These are phyloP conservation scores for Crotalus viridis DNA, from an alignment of 2,113 vertebrate species.

Conservation along the genomic window DNA sequence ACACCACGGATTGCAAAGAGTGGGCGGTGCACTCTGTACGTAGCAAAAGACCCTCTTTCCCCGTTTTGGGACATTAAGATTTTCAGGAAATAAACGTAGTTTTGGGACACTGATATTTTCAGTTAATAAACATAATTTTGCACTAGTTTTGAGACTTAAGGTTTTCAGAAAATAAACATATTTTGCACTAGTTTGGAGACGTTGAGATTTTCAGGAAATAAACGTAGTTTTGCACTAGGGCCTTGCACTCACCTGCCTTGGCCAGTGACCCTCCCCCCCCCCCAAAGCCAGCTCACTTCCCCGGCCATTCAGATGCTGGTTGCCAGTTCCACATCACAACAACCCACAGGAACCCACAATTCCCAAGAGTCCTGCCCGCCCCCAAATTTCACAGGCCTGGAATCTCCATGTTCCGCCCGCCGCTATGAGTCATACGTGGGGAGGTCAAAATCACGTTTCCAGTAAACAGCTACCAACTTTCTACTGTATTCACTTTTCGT, in stretches of 20 bases:
- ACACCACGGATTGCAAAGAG: neutral
- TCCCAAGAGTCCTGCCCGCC: neutral
- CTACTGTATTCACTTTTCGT: no score
- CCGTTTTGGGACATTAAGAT: neutral
- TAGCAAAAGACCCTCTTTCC: neutral
- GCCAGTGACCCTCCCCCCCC: neutral
- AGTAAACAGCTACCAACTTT: neutral
- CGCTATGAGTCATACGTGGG: neutral
- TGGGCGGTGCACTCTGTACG: neutral
- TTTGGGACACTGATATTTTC: no score
- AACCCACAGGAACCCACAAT: neutral
- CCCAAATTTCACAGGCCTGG: neutral
- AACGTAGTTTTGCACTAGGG: neutral
- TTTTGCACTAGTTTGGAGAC: neutral
- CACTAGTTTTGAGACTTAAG: no score
- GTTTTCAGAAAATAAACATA: no score
- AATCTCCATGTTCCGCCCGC: neutral
- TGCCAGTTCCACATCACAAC: accelerated
- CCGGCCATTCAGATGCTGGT: neutral
- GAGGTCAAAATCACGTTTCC: neutral
- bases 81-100: no score
- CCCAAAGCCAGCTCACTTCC: neutral
- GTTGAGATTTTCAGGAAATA: neutral
- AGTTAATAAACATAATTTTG: no score
- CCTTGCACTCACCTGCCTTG: neutral